These are phyloP conservation scores for Saguinus imperator DNA, from an alignment of 2,113 vertebrate genomes.

Conservation along the genomic window DNA sequence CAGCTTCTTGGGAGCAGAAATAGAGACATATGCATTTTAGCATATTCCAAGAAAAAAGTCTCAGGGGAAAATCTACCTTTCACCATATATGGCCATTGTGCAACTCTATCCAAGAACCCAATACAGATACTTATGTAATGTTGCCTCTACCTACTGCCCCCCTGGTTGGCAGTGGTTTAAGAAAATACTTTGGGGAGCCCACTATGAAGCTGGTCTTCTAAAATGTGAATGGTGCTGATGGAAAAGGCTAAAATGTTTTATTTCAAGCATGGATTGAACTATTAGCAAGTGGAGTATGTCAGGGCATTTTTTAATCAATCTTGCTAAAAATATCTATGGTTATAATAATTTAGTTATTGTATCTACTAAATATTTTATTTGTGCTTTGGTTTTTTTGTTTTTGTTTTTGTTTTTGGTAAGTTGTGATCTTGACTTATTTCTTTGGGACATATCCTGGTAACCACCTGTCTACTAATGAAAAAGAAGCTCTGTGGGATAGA, in stretches of 20 bases:
- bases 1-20: constrained; percentile 72
- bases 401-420: neutral
- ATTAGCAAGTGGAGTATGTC: constrained; percentile 14
- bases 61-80: constrained; percentile 64
- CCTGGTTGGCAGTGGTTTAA: constrained; percentile 62
- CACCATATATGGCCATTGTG: constrained; percentile 67
- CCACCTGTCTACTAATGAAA: neutral
- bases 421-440: neutral
- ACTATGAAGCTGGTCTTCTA: constrained; percentile 14
- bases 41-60: constrained; percentile 62
- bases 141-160: neutral
- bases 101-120: constrained; percentile 41
- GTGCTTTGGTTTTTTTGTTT: neutral
- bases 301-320: constrained; percentile 15
- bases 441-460: neutral
- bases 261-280: neutral
- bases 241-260: constrained; percentile 1
- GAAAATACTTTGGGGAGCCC: constrained; percentile 52
- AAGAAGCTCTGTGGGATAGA: neutral
- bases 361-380: neutral
- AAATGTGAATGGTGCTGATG: constrained; percentile 58
- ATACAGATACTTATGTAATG: constrained; percentile 66
- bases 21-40: constrained; percentile 72
- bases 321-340: constrained; percentile 35
- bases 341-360: neutral